These are phyloP conservation scores for Dromiciops gliroides DNA, from an alignment of 2,113 vertebrate species.

Conservation along the genomic window DNA sequence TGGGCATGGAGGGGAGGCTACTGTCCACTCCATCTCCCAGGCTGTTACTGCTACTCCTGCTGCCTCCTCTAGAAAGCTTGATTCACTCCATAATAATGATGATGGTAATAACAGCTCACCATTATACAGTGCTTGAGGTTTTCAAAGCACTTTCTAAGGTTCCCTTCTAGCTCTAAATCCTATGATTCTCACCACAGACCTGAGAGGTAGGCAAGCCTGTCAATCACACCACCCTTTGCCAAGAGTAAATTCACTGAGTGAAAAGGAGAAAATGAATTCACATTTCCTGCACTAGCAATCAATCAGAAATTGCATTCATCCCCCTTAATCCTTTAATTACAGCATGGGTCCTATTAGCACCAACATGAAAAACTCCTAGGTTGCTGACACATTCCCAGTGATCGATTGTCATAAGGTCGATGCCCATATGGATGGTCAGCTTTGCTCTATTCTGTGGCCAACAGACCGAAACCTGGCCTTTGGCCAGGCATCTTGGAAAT, in stretches of 20 bases:
- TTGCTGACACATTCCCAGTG: not conserved
- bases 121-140: not conserved
- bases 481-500: not conserved
- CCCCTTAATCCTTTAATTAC: constrained; percentile 83
- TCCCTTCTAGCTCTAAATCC: not conserved
- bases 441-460: not conserved
- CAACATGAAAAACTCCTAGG: not conserved
- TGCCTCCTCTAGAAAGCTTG: not conserved
- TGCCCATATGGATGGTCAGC: not conserved
- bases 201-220: not conserved
- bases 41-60: not conserved
- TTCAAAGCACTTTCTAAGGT: not conserved
- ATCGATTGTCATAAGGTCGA: not conserved
- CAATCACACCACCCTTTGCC: not conserved
- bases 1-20: not conserved
- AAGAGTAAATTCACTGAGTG: constrained; percentile 28
- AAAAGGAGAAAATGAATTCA: constrained; percentile 85
- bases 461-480: not conserved
- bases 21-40: not conserved
- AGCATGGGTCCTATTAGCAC: constrained; percentile 19
- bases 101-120: not conserved
- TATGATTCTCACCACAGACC: not conserved
- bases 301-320: constrained; percentile 81
- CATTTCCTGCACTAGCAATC: constrained; percentile 82
- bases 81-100: not conserved